Base-by-base conservation (phyloP, 1,140 invertebrate species). In the Aphidius gifuensis region DNA sequence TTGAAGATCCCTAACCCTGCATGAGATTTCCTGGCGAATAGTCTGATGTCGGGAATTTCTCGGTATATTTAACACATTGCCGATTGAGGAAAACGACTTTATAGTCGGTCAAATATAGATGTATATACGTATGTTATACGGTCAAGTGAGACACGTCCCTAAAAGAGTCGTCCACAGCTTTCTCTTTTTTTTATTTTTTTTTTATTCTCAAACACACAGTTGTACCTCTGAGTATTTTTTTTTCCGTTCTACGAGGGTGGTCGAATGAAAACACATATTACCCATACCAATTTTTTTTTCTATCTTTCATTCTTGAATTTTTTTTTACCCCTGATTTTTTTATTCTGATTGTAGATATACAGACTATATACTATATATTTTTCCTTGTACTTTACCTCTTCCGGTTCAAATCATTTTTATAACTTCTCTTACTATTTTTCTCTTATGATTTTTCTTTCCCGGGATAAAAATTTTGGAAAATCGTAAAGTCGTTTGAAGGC, bases 401-500 rank as follows among this genome's bases (percentile, higher is more conserved):
- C 40, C 44, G 38, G 16, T 16, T 23, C 46, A 59, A 59, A 23
- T 16, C 47, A 39, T 16, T 45, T 61, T 44, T 32, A 45, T 38
- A 44, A 23, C 38, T 45, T 45, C 16, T 54, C 11, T 54, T 11
- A 21, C 9, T 43, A 9, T 43, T 45, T 60, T 49, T 66, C 23
- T 65, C 47, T 60, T 43, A 9, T 16, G 51, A 49, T 56, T 42
- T 21, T 7, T 55, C 50, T 54, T n/a, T n/a, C n/a, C n/a, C n/a
- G n/a, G n/a, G n/a, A n/a, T n/a, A n/a, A n/a, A n/a, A n/a, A n/a
- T n/a, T n/a, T n/a, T n/a, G n/a, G n/a, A n/a, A n/a, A n/a, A n/a
- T n/a, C n/a, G n/a, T n/a, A n/a, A n/a, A n/a, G n/a, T n/a, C n/a
- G n/a, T n/a, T n/a, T n/a, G n/a, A n/a, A n/a, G n/a, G n/a, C n/a